Percentiles rank a stretch among this genome's conserved stretches.
Evolutionary conservation across 2,888 invertebrate species (phyloP).

Genomic region (Gryllus longicercus): DNA sequence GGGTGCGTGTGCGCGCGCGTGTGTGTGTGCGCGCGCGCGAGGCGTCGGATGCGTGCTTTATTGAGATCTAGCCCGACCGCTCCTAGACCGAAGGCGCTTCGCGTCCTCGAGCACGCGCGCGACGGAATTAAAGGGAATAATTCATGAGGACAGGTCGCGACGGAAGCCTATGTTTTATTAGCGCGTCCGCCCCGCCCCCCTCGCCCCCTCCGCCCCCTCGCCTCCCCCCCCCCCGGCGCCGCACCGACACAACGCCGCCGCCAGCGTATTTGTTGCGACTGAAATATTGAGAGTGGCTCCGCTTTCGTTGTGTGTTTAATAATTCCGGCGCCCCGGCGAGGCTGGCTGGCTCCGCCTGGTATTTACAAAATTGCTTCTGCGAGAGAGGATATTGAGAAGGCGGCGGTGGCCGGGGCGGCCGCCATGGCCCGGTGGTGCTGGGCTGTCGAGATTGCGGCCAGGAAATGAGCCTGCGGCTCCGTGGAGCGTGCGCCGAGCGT

Average conservation of each 20-base stretch:
- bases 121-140: background rate
- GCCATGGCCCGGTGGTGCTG: background rate
- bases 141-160: background rate
- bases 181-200: background rate
- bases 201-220: too few species aligned
- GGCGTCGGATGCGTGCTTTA: background rate
- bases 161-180: background rate
- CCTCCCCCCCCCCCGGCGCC: background rate
- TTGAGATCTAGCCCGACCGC: background rate
- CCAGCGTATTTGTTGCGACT: conserved; percentile 5
- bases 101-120: background rate
- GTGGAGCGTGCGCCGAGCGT: too few species aligned
- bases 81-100: background rate
- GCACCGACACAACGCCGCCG: background rate
- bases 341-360: background rate
- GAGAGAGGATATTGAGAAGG: conserved; percentile 1
- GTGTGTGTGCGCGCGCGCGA: too few species aligned
- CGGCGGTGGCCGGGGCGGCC: background rate
- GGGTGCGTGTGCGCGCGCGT: too few species aligned
- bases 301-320: conserved; percentile 17
- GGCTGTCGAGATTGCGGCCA: too few species aligned
- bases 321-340: background rate
- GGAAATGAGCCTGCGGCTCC: too few species aligned
- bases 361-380: conserved; percentile 17
- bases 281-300: conserved; percentile 9